Conservation (phyloP, 1,140 invertebrate genomes). For the Stenopsyche tienmushanensis region DNA sequence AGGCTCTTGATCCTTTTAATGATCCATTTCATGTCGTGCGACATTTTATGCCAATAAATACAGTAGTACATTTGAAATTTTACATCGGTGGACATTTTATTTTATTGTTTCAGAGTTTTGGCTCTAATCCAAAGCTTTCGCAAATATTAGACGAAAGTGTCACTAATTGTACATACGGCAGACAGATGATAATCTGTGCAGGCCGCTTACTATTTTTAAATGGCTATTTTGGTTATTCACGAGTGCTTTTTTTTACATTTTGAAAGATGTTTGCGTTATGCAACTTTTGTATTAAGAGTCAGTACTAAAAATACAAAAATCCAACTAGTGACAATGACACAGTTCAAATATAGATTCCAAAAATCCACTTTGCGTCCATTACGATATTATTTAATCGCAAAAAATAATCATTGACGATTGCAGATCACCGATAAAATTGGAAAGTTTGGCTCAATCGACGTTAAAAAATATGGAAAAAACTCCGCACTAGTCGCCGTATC, state of each 20-base stretch:
- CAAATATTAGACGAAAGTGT: constrained; percentile 26
- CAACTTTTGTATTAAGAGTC: background rate
- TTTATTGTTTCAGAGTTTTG: constrained; percentile 27
- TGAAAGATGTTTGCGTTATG: constrained; percentile 2
- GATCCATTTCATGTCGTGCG: too few relatives aligned
- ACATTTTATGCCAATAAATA: background rate
- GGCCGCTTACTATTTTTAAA: constrained; percentile 19
- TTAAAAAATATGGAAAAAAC: constrained; percentile 46
- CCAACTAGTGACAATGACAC: constrained; percentile 11
- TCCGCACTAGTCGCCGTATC: constrained; percentile 48
- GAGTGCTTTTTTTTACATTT: constrained; percentile 23
- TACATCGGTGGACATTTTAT: constrained; percentile 11
- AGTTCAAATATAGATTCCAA: constrained; percentile 9
- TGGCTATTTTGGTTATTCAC: constrained; percentile 16
- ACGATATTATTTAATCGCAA: background rate
- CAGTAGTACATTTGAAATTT: background rate
- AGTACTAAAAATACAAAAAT: background rate
- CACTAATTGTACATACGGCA: constrained; percentile 31
- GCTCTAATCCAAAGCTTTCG: constrained; percentile 20
- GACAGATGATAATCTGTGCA: constrained; percentile 31
- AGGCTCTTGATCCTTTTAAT: too few relatives aligned
- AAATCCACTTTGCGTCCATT: background rate
- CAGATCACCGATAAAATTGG: constrained; percentile 46
- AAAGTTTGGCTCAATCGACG: constrained; percentile 47
- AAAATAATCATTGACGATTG: background rate